Conservation (phyloP, 1,140 invertebrate genomes). For the Drosophila yakuba region DNA sequence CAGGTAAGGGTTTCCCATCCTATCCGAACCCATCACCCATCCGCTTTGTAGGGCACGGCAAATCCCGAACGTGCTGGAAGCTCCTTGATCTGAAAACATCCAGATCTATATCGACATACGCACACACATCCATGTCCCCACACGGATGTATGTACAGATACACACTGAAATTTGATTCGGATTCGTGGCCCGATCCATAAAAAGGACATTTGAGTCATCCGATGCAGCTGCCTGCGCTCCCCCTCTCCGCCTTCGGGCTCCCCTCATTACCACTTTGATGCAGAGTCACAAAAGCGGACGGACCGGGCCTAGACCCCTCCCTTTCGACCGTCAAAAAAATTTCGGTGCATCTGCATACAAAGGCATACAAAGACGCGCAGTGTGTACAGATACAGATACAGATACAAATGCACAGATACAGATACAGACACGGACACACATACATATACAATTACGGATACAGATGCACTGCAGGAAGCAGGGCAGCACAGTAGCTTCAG, state of each 20-base stretch:
- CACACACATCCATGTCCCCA: background rate
- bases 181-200: slow-evolving; percentile 1
- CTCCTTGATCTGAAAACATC: background rate
- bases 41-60: too few species aligned
- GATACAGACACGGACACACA: background rate
- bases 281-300: slow-evolving; percentile 3
- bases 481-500: slow-evolving; percentile 14
- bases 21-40: too few species aligned
- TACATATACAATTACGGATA: background rate
- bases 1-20: slow-evolving; percentile 16
- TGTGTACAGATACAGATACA: slow-evolving; percentile 3
- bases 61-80: too few species aligned
- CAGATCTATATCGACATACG: too few species aligned
- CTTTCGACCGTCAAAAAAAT: background rate
- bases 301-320: background rate
- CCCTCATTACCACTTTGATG: slow-evolving; percentile 37
- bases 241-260: too few species aligned
- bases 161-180: slow-evolving; percentile 22
- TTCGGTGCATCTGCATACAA: slow-evolving; percentile 50
- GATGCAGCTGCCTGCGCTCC: slow-evolving; percentile 16
- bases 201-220: slow-evolving; percentile 68
- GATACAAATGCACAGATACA: slow-evolving; percentile 5
- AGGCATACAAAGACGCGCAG: slow-evolving; percentile 40
- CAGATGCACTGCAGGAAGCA: slow-evolving; percentile 41
- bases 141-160: background rate